Base-by-base conservation (phyloP, 64 coral and sea anemone genomes). In the Montipora cactus region DNA sequence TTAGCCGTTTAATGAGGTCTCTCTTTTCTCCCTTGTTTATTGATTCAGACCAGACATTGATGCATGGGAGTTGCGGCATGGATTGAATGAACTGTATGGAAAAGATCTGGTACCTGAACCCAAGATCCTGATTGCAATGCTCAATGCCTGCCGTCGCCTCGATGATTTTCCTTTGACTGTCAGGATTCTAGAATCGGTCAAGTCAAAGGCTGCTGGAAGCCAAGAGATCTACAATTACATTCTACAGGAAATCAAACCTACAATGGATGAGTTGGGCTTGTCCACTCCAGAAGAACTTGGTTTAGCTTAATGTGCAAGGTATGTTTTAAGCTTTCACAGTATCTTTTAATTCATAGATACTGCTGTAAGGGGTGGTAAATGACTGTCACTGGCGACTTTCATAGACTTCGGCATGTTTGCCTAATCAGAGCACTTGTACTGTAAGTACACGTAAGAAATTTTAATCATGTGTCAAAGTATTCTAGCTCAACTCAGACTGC, bases 31-130 rank as follows among this genome's bases (percentile, higher is more conserved):
- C 19, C n/a, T 58, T 25, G 45, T 59, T 37, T 78, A 4, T 71
- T 25, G 6, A 45, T 88, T 3, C 45, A 99, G 97, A 72, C 69
- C 92, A 46, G 89, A 99, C 37, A 94, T 99, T 90, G 97, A 99
- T 91, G 76, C 89, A 73, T 99, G 97, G 97, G 97, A 99, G 67
- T n/a, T 98, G 45, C 79, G 97, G 51, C 93, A 93, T 85, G 97
- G 97, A 6, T 69, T 99, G 67, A 99, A 99, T 89, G 97, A 99
- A 19, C 72, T 99, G 11, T 96, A 99, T 47, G 97, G 97, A 10
- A 92, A 99, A 86, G 97, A 99, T 73, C 57, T 99, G 69, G 97
- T 96, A 50, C 97, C 97, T 11, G 97, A 99, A 94, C 97, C 97
- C 12, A 99, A 94, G 88, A 99, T 99, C 64, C 81, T 99, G 20